Evolutionary conservation across 2,888 invertebrate species (phyloP).

Genomic region (Eupeodes latifasciatus): DNA sequence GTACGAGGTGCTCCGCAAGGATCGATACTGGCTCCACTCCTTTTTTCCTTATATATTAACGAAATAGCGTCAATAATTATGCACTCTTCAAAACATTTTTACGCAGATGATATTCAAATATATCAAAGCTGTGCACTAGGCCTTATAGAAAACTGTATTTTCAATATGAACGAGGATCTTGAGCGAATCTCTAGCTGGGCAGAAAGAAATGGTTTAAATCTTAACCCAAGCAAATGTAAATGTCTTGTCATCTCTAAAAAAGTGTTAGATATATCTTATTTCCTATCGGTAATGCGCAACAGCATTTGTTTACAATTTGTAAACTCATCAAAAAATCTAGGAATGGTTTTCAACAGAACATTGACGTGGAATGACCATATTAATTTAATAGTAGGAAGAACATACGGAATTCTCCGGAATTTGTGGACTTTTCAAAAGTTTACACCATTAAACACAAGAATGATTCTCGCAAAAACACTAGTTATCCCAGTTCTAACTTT

Average conservation of each 20-base stretch:
- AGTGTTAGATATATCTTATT: neutral
- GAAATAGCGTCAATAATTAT: neutral
- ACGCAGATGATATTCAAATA: constrained; percentile 23
- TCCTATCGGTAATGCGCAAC: neutral
- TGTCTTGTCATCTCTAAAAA: neutral
- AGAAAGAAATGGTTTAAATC: neutral
- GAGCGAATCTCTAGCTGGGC: no score
- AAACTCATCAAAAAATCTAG: neutral
- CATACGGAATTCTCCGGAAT: neutral
- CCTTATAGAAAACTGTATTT: neutral
- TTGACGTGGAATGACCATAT: neutral
- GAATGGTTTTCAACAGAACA: neutral
- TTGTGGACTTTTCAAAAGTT: neutral
- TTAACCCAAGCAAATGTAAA: neutral
- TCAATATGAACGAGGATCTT: neutral
- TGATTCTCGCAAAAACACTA: neutral
- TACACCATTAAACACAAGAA: neutral
- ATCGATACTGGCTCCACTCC: constrained; percentile 15
- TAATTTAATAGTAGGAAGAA: neutral
- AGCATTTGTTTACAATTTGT: neutral
- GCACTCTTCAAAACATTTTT: neutral
- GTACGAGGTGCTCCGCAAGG: neutral
- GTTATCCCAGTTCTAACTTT: neutral
- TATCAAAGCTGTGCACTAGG: neutral
- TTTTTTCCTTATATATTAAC: constrained; percentile 5